Evolutionary conservation across 2,113 vertebrate genomes (phyloP), one percentile per base, ranked within the genome.

Genomic region (Sisor rabdophorus): DNA sequence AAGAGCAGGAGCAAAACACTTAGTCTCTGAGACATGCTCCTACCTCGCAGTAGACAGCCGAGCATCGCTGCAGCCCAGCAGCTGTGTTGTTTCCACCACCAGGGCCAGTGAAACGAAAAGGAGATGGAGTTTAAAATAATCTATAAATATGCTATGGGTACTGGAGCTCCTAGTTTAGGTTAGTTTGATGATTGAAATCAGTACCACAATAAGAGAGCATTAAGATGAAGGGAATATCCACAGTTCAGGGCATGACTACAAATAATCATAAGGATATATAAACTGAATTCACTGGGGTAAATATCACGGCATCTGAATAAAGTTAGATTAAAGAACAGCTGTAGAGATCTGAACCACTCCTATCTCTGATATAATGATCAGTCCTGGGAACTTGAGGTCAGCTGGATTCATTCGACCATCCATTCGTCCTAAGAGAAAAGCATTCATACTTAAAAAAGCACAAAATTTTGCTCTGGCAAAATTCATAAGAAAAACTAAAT

Each of bases 11-110:
- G 92, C 78, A 99, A 89, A 85, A 94, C 85, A 84, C 97, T 96
- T 85, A 99, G 90, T 89, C 95, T 97, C 88, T 98, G 96, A 76
- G 97, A 97, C 93, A 98, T 94, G 84, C 95, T 96, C 91, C 95
- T 96, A 73, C 58, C 52, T 61, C 94, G 93, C 85, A 94, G 91
- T 79, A 97, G 87, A 73, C 90, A 85, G 86, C 92, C 91, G 86
- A 96, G 92, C 96, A 99, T 98, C 82, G 68, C 89, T 86, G 80
- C 79, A 79, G 64, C 63, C 15, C 60, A 40, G 78, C 63, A 47
- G 36, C 40, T 28, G 20, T 32, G 61, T 40, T 65, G 13, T 12
- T 19, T 2, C 50, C 61, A 80, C 40, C 50, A 63, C 54, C 40
- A 58, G 60, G 48, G 52, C 73, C 60, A 40, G 69, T 73, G 58